Conservation (phyloP, 2,113 vertebrate species). For the Chroicocephalus ridibundus region DNA sequence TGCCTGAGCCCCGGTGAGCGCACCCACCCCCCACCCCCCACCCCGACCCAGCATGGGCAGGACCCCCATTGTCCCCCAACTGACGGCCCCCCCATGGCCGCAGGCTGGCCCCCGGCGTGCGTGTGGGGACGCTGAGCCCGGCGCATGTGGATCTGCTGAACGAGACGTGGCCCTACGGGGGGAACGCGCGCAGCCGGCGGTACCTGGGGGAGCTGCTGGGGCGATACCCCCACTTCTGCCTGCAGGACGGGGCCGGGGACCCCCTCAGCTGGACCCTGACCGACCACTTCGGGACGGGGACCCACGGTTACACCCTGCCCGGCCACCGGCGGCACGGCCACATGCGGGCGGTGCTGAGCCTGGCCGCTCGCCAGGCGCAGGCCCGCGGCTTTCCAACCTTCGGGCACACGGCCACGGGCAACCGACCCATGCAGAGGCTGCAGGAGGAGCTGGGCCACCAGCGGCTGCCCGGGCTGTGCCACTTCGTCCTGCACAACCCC, state of each 20-base stretch:
- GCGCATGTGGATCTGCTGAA: neutral
- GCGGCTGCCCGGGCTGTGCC: neutral
- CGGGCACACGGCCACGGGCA: neutral
- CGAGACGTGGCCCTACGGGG: neutral
- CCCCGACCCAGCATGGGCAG: accelerated
- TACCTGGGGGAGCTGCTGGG: neutral
- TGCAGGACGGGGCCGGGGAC: neutral
- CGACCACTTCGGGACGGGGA: neutral
- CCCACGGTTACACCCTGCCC: neutral
- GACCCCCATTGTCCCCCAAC: no score
- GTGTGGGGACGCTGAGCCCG: neutral
- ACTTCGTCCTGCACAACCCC: constrained; percentile 33
- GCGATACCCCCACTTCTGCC: neutral
- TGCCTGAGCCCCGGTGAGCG: constrained; percentile 9
- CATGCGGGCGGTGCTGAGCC: neutral
- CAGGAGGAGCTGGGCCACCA: neutral
- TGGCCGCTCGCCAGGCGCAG: neutral
- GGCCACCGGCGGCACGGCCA: neutral
- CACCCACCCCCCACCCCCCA: no score
- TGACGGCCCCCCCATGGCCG: accelerated
- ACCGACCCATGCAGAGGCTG: constrained; percentile 13
- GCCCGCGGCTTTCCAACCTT: neutral
- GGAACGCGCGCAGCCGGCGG: neutral
- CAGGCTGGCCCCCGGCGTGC: neutral
- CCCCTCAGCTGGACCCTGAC: neutral